Evolutionary conservation across 2,888 invertebrate genomes (phyloP), one percentile per base, ranked within the genome.

Genomic region (Eudasyphora cyanicolor): DNA sequence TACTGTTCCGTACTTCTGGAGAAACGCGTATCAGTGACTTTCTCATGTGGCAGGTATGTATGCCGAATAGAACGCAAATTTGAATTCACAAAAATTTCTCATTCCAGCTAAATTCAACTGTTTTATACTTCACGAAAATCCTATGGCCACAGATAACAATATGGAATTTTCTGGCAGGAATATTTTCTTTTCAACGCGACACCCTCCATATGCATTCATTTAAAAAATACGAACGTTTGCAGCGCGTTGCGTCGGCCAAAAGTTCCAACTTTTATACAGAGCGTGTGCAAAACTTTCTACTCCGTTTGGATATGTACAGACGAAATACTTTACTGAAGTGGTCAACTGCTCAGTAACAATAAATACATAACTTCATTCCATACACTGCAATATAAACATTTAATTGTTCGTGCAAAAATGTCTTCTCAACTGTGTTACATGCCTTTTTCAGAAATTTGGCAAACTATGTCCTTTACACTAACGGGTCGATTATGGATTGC

Each of bases 121-220:
- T 96, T 62, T 91, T 99, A 49, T 96, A 97, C 89, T 99, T 99
- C 92, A 95, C 97, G 0, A 94, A 96, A 85, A 96, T 97, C 0
- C 92, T 99, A 42, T 99, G 99, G 99, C 99, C 99, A 1, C 98
- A 98, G 90, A 98, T 99, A 89, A 95, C 95, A 57, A 94, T 98
- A 82, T 99, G 98, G 98, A 96, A 98, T 92, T 94, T 99, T 71
- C 93, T 98, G 85, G 94, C 93, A 21, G 97, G 97, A 29, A 94
- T 99, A 82, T 95, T 99, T 88, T 95, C 96, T 88, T 99, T 97
- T 92, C 99, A 99, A 92, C 87, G 88, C 5, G 87, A 89, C 49
- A 79, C 86, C 12, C 35, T 79, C 3, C 86, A 85, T n/a, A 51
- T 90, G 29, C 86, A 88, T 0, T 71, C 81, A 0, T 88, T 83